Conservation (phyloP, 1,140 invertebrate genomes). For the Macrocentrus cingulum region DNA sequence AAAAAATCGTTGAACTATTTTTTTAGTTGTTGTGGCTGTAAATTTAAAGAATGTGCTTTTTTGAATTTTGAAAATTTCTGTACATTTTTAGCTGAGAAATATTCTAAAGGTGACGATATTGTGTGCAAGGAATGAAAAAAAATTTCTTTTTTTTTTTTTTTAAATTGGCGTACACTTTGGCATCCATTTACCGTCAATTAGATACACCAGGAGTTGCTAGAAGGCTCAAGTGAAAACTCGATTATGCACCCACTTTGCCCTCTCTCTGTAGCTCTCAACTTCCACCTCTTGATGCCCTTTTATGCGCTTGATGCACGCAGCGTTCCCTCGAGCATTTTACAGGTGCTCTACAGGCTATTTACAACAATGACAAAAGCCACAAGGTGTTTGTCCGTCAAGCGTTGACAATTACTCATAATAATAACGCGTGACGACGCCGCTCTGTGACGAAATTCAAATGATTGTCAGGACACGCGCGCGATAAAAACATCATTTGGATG, state of each 20-base stretch:
- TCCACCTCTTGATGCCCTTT: background rate
- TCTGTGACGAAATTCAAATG: conserved; percentile 27
- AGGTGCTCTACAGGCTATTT: background rate
- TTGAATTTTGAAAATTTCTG: too few species aligned
- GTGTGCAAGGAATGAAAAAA: too few species aligned
- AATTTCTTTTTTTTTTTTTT: conserved; percentile 1
- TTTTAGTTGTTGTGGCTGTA: too few species aligned
- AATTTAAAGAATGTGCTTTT: too few species aligned
- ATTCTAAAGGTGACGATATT: too few species aligned
- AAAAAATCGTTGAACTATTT: too few species aligned
- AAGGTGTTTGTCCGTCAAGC: background rate
- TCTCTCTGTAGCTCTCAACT: background rate
- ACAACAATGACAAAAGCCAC: background rate
- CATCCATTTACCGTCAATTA: conserved; percentile 16
- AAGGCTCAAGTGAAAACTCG: conserved; percentile 25
- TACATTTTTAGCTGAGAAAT: too few species aligned
- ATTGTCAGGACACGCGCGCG: conserved; percentile 15
- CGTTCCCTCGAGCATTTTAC: too few species aligned
- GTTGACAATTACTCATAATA: conserved; percentile 8
- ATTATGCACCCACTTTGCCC: conserved; percentile 12
- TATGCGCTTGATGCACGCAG: background rate
- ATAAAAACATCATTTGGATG: conserved; percentile 14
- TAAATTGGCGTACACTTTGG: background rate
- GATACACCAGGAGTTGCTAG: conserved; percentile 20
- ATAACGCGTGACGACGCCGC: conserved; percentile 22